Evolutionary conservation across 2,797 vertebrate species (phyloP).

Genomic region (Aulostomus chinensis): DNA sequence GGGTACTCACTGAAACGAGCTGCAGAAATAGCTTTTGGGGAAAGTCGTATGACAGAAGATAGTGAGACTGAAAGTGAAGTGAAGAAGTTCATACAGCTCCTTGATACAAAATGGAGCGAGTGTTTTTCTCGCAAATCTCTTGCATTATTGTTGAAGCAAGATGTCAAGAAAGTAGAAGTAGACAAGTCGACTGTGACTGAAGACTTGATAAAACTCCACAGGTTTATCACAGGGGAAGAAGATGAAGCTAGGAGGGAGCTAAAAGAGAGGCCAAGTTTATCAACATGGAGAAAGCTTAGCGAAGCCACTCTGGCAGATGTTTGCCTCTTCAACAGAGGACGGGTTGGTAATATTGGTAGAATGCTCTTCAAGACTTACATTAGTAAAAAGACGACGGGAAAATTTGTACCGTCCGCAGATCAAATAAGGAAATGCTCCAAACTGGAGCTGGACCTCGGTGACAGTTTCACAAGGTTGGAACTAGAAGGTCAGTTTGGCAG

Average conservation of each 20-base stretch:
- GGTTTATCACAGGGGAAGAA: conserved; percentile 60
- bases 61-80: conserved; percentile 63
- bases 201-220: conserved; percentile 72
- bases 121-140: conserved; percentile 67
- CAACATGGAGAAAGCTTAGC: conserved; percentile 74
- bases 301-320: conserved; percentile 74
- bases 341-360: conserved; percentile 72
- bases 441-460: conserved; percentile 66
- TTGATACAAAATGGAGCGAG: conserved; percentile 72
- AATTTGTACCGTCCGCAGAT: conserved; percentile 67
- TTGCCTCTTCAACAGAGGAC: conserved; percentile 74
- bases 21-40: conserved; percentile 75
- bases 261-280: conserved; percentile 60
- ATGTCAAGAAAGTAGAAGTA: conserved; percentile 59
- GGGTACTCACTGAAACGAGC: conserved; percentile 75
- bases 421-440: conserved; percentile 72
- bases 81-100: conserved; percentile 72
- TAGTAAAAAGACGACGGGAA: conserved; percentile 50
- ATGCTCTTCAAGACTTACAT: conserved; percentile 68
- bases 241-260: conserved; percentile 68
- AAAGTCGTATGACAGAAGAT: conserved; percentile 75
- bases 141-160: conserved; percentile 44
- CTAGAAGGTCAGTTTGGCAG: conserved; percentile 74
- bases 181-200: conserved; percentile 69
- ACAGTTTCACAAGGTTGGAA: conserved; percentile 68